phyloP scores from a whole-genome alignment of 1,140 invertebrate genomes.

The Hypsibius dujardini region DNA sequence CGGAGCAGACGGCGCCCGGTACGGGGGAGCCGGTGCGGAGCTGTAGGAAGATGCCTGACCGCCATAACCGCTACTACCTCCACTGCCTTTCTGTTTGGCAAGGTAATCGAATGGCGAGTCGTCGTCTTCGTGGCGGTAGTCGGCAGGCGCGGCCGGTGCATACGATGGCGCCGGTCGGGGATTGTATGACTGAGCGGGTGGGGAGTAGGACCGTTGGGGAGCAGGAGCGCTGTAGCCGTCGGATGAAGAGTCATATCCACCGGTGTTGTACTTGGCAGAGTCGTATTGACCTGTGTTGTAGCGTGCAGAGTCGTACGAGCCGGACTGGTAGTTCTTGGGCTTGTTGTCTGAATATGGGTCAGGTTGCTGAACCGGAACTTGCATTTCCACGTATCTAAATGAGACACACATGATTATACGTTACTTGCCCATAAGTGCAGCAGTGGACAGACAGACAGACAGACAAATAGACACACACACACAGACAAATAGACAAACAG shows the following conservation, averaged over 20 bases:
- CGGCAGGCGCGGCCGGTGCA: not conserved
- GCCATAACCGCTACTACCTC: not conserved
- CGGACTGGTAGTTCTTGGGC: not conserved
- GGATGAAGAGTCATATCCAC: not conserved
- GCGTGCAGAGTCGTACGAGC: not conserved
- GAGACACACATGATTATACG: too few relatives aligned
- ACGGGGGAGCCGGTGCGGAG: not conserved
- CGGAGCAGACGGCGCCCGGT: not conserved
- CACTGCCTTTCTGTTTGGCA: not conserved
- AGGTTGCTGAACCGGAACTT: constrained; percentile 17
- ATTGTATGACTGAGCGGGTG: not conserved
- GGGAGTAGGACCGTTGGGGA: not conserved
- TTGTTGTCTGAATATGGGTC: not conserved
- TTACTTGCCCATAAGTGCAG: not conserved
- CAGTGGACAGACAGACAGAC: not conserved
- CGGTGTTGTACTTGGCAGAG: not conserved
- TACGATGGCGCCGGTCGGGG: not conserved
- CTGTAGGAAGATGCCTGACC: not conserved
- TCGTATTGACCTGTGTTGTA: not conserved
- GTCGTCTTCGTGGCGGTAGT: constrained; percentile 1
- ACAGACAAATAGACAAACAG: too few relatives aligned
- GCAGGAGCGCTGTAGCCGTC: not conserved
- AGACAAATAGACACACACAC: too few relatives aligned
- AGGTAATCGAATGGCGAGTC: constrained; percentile 15
- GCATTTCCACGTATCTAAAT: not conserved